These are phyloP conservation scores for Drosophila teissieri DNA, from an alignment of 1,140 invertebrate species.

Conservation along the genomic window DNA sequence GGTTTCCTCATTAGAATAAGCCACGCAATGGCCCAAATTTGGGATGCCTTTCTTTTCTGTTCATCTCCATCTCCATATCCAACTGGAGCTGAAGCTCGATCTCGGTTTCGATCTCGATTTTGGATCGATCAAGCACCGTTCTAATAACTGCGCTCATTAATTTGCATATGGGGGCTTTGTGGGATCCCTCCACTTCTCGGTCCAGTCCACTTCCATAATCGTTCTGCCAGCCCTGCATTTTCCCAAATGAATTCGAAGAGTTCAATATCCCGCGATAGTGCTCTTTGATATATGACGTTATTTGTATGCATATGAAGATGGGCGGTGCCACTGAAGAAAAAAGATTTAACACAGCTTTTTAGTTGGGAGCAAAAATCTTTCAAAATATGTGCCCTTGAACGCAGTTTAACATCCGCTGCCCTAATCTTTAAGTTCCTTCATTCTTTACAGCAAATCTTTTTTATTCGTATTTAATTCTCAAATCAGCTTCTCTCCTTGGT, in stretches of 20 bases:
- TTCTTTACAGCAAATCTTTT: neutral
- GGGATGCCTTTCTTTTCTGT: slow-evolving; percentile 30
- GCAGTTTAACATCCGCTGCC: neutral
- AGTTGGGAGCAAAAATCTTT: neutral
- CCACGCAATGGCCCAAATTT: slow-evolving; percentile 54
- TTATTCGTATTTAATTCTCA: neutral
- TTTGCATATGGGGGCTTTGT: slow-evolving; percentile 38
- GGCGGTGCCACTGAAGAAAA: slow-evolving; percentile 10
- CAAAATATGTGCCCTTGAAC: neutral
- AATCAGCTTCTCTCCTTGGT: too few species aligned
- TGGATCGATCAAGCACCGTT: slow-evolving; percentile 37
- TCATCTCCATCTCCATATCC: neutral
- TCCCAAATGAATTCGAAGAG: slow-evolving; percentile 8
- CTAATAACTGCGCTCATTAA: slow-evolving; percentile 42
- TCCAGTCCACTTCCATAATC: slow-evolving; percentile 22
- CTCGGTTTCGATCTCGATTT: slow-evolving; percentile 23
- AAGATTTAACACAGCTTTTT: neutral
- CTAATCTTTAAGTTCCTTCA: too few species aligned
- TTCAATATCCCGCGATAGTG: slow-evolving; percentile 53
- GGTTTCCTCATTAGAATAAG: slow-evolving; percentile 75
- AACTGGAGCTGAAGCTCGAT: too few species aligned
- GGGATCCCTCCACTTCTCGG: slow-evolving; percentile 19
- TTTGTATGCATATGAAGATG: slow-evolving; percentile 39
- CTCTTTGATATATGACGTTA: slow-evolving; percentile 62
- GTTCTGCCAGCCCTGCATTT: slow-evolving; percentile 15